These are phyloP conservation scores for Odontesthes bonariensis DNA, from an alignment of 2,113 vertebrate species.

Conservation along the genomic window DNA sequence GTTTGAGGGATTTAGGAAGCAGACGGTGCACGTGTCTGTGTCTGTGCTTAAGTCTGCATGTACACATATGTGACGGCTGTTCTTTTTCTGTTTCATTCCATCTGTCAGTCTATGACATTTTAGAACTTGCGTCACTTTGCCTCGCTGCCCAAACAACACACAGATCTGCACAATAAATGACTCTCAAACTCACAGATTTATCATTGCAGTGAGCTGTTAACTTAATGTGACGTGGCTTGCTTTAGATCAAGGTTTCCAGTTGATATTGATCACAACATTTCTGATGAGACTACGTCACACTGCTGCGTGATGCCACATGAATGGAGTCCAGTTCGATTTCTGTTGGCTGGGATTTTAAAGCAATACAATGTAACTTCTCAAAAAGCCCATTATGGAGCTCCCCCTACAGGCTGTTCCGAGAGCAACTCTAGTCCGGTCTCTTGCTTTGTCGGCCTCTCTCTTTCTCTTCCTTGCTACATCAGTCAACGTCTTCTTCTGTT, in stretches of 20 bases:
- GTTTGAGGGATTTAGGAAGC: not conserved
- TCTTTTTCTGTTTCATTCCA: conserved; percentile 29
- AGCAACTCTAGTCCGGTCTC: too few relatives aligned
- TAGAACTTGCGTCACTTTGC: conserved; percentile 43
- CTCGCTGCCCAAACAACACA: conserved; percentile 43
- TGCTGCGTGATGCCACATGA: too few relatives aligned
- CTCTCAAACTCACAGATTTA: conserved; percentile 40
- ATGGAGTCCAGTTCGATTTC: too few relatives aligned
- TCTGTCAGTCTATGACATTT: conserved; percentile 54
- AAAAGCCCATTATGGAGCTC: too few relatives aligned
- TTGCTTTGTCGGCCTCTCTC: too few relatives aligned
- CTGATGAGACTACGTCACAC: too few relatives aligned
- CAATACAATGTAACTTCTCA: too few relatives aligned
- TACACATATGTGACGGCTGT: too few relatives aligned
- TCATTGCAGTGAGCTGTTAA: conserved; percentile 21
- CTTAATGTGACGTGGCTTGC: conserved; percentile 18
- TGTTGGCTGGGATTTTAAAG: too few relatives aligned
- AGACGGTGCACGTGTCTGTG: not conserved
- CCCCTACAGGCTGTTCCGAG: too few relatives aligned
- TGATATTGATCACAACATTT: not conserved
- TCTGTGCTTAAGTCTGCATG: not conserved
- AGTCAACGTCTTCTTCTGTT: too few relatives aligned
- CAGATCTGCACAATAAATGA: conserved; percentile 49
- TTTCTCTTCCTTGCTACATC: too few relatives aligned
- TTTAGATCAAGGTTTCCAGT: conserved; percentile 17